These are phyloP conservation scores for Petaurus breviceps DNA, from an alignment of 2,113 vertebrate genomes.

Conservation along the genomic window DNA sequence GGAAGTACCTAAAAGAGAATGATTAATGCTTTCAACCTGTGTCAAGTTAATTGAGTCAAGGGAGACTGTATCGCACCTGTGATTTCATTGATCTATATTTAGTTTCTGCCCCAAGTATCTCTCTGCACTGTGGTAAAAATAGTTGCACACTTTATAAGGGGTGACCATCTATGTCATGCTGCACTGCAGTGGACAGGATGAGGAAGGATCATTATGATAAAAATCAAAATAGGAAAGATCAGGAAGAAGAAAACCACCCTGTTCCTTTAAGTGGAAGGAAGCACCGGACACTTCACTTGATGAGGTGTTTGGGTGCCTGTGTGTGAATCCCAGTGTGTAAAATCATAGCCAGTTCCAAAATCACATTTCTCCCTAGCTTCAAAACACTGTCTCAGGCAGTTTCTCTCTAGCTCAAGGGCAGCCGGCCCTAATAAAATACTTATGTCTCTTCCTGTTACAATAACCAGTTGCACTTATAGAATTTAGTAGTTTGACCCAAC, in stretches of 20 bases:
- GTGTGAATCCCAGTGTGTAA: too few species aligned
- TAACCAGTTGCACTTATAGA: too few species aligned
- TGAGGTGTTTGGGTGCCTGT: too few species aligned
- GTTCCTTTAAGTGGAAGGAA: background rate
- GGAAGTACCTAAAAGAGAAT: background rate
- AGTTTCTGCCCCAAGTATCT: slow-evolving; percentile 24
- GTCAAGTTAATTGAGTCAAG: background rate
- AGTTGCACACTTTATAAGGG: background rate
- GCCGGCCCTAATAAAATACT: too few species aligned
- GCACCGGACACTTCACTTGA: background rate
- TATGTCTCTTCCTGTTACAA: too few species aligned
- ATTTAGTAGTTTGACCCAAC: too few species aligned
- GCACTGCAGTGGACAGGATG: background rate
- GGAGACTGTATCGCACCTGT: background rate
- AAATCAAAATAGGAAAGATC: background rate
- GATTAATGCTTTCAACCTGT: background rate
- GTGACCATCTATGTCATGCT: background rate
- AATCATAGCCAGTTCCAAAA: too few species aligned
- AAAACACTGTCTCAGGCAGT: too few species aligned
- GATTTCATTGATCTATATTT: background rate
- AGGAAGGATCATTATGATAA: background rate
- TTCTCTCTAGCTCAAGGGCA: too few species aligned
- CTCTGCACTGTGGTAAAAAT: slow-evolving; percentile 9
- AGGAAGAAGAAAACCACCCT: background rate
- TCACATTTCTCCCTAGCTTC: too few species aligned